Percentiles rank a stretch among this genome's conserved stretches.
These are phyloP conservation scores for Diaperis boleti DNA, from an alignment of 2,888 invertebrate genomes.

Conservation along the genomic window DNA sequence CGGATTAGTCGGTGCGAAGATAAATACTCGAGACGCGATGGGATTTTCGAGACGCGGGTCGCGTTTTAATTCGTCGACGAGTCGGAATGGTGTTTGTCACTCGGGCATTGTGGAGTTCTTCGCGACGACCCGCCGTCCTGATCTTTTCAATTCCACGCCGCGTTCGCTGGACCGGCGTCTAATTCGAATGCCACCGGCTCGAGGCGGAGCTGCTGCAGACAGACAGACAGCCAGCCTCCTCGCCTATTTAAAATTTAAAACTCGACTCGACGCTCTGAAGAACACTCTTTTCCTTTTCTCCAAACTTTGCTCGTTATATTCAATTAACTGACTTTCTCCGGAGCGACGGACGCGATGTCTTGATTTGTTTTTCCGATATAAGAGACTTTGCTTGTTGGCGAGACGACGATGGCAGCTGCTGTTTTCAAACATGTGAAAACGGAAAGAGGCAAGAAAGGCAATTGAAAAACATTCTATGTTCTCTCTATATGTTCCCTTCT, in stretches of 20 bases:
- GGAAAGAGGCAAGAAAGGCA: no score
- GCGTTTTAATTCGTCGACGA: no score
- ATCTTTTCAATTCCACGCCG: constrained; percentile 58
- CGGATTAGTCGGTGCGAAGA: constrained; percentile 9
- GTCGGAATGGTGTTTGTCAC: constrained; percentile 45
- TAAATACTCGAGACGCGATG: no score
- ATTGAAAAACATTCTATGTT: no score
- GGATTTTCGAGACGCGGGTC: no score
- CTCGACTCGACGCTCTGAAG: constrained; percentile 38
- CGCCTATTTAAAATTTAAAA: constrained; percentile 53
- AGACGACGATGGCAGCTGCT: no score
- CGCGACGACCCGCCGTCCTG: constrained; percentile 51
- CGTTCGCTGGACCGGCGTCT: constrained; percentile 52
- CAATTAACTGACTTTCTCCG: constrained; percentile 38
- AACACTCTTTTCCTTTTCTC: constrained; percentile 16
- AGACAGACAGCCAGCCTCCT: no score
- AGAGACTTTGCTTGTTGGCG: no score
- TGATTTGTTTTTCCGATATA: no score
- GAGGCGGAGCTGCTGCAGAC: constrained; percentile 51
- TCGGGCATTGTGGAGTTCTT: constrained; percentile 47
- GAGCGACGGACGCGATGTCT: no score
- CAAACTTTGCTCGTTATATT: constrained; percentile 40
- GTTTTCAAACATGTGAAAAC: no score
- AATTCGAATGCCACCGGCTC: constrained; percentile 54
- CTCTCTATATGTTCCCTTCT: no score